These are phyloP conservation scores for Andrena dorsata DNA, from an alignment of 2,888 invertebrate genomes.

Conservation along the genomic window DNA sequence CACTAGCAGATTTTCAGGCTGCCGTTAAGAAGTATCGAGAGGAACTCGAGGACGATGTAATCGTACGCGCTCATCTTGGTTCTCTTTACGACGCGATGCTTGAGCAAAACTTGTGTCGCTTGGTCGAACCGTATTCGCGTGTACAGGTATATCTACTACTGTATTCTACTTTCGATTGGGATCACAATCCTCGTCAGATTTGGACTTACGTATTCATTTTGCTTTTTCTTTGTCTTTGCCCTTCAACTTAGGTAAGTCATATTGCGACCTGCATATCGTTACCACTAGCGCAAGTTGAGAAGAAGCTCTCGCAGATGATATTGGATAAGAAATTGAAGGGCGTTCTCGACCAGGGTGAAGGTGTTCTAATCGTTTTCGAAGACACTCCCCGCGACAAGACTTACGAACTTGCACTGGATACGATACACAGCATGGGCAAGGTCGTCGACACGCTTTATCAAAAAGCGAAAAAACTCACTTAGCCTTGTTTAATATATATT, in stretches of 20 bases:
- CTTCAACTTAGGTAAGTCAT: constrained; percentile 88
- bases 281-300: constrained; percentile 96
- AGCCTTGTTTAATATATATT: constrained; percentile 84
- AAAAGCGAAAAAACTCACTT: constrained; percentile 99
- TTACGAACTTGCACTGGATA: constrained; percentile 98
- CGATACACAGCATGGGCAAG: constrained; percentile 99
- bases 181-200: not conserved
- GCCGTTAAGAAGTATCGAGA: constrained; percentile 94
- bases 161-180: not conserved
- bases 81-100: constrained; percentile 99
- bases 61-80: constrained; percentile 98
- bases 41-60: constrained; percentile 97
- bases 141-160: constrained; percentile 89
- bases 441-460: constrained; percentile 99
- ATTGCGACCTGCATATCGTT: constrained; percentile 96
- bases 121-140: constrained; percentile 99
- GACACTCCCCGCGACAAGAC: constrained; percentile 97
- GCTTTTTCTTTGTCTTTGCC: not conserved
- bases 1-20: constrained; percentile 97
- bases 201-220: not conserved
- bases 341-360: constrained; percentile 99
- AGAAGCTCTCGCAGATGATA: constrained; percentile 99
- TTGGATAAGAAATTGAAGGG: constrained; percentile 98
- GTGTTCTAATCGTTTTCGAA: constrained; percentile 98
- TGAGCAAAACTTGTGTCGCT: constrained; percentile 99